A percentile compares a stretch with the other conserved stretches of the same genome.
Evolutionary conservation across 35 echinoderm and acorn worm genomes (phyloP).

Genomic region (Ptychodera flava): DNA sequence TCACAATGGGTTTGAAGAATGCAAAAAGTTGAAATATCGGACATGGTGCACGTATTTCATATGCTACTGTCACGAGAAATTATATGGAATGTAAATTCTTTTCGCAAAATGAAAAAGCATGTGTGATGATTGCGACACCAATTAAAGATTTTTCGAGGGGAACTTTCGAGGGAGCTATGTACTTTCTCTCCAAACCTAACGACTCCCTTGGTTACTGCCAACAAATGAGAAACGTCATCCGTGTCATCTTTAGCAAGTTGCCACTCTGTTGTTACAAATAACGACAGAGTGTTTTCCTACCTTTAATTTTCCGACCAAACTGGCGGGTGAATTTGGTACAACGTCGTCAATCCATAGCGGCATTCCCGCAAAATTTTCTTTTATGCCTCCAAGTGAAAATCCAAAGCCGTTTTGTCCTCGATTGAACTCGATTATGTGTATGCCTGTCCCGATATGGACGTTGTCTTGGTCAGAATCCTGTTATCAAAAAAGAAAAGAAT

Average conservation of each 20-base stretch:
- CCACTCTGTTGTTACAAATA: neutral
- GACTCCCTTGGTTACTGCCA: neutral
- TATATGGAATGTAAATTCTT: neutral
- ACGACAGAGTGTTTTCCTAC: neutral
- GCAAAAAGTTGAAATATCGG: neutral
- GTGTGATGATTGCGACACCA: neutral
- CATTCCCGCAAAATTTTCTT: neutral
- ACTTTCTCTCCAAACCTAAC: neutral
- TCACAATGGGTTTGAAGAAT: neutral
- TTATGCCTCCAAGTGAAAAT: neutral
- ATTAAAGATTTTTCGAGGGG: neutral
- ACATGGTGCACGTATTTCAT: neutral
- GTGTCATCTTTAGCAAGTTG: neutral
- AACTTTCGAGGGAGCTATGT: no score
- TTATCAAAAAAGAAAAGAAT: neutral
- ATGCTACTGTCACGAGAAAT: neutral
- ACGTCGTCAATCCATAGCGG: neutral
- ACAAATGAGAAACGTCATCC: neutral
- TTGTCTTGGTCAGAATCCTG: neutral
- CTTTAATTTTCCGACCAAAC: neutral
- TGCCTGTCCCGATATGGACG: neutral
- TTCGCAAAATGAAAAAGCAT: neutral
- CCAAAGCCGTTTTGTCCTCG: neutral
- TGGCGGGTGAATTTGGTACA: neutral
- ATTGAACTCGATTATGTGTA: neutral